Evolutionary conservation across 2,797 vertebrate species (phyloP).

Genomic region (Cossypha niveicapilla): DNA sequence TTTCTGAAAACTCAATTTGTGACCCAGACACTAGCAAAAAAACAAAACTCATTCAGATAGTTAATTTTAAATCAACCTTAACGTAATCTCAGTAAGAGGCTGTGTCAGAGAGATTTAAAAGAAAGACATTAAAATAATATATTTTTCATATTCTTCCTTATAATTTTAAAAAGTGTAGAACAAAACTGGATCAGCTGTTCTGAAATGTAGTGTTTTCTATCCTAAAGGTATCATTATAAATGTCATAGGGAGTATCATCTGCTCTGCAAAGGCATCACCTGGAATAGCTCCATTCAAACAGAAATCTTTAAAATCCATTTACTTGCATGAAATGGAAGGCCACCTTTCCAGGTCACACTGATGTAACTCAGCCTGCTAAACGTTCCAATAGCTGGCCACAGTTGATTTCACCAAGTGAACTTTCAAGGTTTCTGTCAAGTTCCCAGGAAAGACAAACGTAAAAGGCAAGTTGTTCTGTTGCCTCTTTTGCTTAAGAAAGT

Average conservation of each 20-base stretch:
- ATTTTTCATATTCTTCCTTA: not conserved
- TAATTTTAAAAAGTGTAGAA: not conserved
- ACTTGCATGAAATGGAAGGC: not conserved
- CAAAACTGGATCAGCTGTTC: not conserved
- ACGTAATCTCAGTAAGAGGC: not conserved
- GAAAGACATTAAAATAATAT: not conserved
- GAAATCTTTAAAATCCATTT: not conserved
- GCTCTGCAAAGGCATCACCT: not conserved
- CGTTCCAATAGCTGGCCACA: not conserved
- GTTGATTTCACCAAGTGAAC: not conserved
- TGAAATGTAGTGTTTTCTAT: not conserved
- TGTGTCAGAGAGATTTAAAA: not conserved
- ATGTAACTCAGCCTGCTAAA: not conserved
- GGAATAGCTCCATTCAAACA: not conserved
- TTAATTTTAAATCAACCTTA: not conserved
- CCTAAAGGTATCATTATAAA: not conserved
- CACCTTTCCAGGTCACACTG: not conserved
- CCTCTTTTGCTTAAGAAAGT: not conserved
- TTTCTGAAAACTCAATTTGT: not conserved
- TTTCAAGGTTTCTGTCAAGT: not conserved
- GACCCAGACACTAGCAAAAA: not conserved
- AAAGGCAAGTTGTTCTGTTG: not conserved
- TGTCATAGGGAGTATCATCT: not conserved
- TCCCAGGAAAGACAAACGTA: not conserved
- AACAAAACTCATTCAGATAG: not conserved